Evolutionary conservation across 2,888 invertebrate species (phyloP), one percentile per base, ranked within the genome.

Genomic region (Oscheius sp.): DNA sequence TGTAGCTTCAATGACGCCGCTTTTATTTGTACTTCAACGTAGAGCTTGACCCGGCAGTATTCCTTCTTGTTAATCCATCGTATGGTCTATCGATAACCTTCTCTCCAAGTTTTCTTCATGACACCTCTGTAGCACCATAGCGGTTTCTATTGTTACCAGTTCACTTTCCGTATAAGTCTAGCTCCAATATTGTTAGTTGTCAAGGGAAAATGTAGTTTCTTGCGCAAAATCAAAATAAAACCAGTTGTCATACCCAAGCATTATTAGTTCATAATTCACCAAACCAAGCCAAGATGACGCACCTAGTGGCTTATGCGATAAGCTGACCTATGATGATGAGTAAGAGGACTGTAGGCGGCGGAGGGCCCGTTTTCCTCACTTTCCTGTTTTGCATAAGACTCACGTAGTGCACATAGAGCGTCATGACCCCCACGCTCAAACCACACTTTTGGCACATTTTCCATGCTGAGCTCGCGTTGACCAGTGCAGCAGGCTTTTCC

Each of bases 301-400:
- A 5, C 42, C 42, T 5, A 60, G 47, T 63, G 63, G 48, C 47
- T 63, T 63, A 63, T 48, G 47, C 29, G 50, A 48, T 60, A 60
- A 37, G 35, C 33, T 21, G 47, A n/a, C 37, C 11, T 37, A 35
- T 63, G 42, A 42, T 3, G 42, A 42, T 42, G 63, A 63, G 63
- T 63, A 63, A 63, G 5, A 63, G 11, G 35, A 5, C 63, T 63
- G 63, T 63, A 63, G 63, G 63, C 63, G 60, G 9, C 37, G 42
- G 47, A 47, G 63, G 47, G 42, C 42, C 42, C 42, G 42, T 42
- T 5, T 42, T 42, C 42, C 42, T 42, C 42, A 42, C 42, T 42
- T 63, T 63, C 63, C 63, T 63, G 63, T 63, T 63, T 63, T 63
- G 48, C 63, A 63, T 63, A 63, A 63, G 47, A 7, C 63, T 53